Conservation (phyloP, 2,113 vertebrate genomes). For the Pituophis catenifer region DNA sequence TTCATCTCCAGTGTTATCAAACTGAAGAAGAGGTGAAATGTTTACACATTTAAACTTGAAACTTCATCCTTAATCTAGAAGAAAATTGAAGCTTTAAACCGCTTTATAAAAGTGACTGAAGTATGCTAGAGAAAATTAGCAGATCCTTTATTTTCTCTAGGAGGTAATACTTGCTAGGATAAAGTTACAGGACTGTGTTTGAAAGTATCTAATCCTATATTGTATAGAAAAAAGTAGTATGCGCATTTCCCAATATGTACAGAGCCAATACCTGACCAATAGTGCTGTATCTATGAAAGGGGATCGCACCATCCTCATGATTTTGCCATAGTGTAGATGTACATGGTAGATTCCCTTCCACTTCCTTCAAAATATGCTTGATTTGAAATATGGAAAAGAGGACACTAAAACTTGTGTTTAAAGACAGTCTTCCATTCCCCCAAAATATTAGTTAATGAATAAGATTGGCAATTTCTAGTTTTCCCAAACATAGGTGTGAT, state of each 20-base stretch:
- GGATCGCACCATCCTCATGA: background rate
- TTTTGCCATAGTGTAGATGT: background rate
- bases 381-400: slow-evolving; percentile 18
- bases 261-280: background rate
- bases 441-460: slow-evolving; percentile 19
- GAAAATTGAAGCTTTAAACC: background rate
- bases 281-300: background rate
- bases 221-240: background rate
- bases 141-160: background rate
- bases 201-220: background rate
- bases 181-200: background rate
- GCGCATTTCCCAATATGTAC: background rate
- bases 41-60: slow-evolving; percentile 18
- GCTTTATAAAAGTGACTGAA: slow-evolving; percentile 3
- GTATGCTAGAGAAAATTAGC: slow-evolving; percentile 7
- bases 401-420: background rate
- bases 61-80: background rate
- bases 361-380: background rate
- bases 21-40: background rate
- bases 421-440: slow-evolving; percentile 21
- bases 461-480: slow-evolving; percentile 20
- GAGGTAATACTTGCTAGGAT: background rate
- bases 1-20: background rate
- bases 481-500: background rate
- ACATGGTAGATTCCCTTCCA: background rate